Conservation (phyloP, 2,888 invertebrate species). For the Mythimna impura region DNA sequence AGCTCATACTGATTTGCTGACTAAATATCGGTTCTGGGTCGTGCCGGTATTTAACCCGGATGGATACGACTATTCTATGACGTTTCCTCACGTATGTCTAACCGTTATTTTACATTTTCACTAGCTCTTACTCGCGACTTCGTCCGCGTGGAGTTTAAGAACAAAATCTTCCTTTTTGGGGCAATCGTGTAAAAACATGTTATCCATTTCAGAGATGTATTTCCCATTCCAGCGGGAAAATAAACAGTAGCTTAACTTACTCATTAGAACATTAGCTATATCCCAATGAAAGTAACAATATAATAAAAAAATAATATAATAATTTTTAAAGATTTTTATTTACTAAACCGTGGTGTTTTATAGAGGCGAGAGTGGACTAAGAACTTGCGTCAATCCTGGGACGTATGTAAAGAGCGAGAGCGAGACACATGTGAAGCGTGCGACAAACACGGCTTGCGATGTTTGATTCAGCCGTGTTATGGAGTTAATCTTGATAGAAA, state of each 20-base stretch:
- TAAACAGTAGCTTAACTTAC: too few species aligned
- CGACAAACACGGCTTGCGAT: constrained; percentile 77
- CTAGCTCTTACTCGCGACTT: too few species aligned
- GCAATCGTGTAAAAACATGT: too few species aligned
- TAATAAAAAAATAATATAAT: too few species aligned
- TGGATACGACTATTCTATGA: constrained; percentile 87
- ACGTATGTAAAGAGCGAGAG: constrained; percentile 76
- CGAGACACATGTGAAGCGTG: constrained; percentile 77
- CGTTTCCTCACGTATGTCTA: constrained; percentile 82
- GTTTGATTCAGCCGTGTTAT: constrained; percentile 82
- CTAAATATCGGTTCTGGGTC: constrained; percentile 85
- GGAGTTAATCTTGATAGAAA: constrained; percentile 87
- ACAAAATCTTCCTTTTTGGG: too few species aligned
- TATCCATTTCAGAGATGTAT: too few species aligned
- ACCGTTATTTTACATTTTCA: not conserved
- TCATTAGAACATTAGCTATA: too few species aligned
- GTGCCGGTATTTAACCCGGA: constrained; percentile 88
- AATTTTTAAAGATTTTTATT: not conserved
- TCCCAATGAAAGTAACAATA: too few species aligned
- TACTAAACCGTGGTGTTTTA: not conserved
- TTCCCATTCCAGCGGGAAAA: too few species aligned
- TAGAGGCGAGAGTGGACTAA: constrained; percentile 85
- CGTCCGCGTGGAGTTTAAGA: too few species aligned
- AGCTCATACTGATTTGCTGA: constrained; percentile 78
- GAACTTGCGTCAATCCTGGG: constrained; percentile 85